Base-by-base conservation (phyloP, 1,140 invertebrate species). In the Neodiprion lecontei region DNA sequence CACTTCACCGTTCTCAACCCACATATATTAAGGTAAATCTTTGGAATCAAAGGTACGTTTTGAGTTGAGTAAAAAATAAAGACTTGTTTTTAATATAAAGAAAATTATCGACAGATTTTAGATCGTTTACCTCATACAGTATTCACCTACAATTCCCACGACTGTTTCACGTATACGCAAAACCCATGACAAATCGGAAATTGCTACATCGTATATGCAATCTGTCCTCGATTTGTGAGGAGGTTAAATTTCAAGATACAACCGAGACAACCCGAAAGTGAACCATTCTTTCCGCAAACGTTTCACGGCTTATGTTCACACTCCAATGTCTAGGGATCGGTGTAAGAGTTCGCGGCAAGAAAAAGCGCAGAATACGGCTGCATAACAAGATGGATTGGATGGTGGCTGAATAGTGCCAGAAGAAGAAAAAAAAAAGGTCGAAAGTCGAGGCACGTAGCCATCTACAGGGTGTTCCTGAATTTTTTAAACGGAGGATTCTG, bases 331-430 rank as follows among this genome's bases (percentile, higher is more conserved):
- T 61, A 7, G 40, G 67, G 17, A 69, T 69, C 14, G 40, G 17
- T 68, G 67, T 68, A 68, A 68, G n/a, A 69, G 9, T 69, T 69
- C 40, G 67, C 67, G 67, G 40, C 17, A 69, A 69, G 40, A 69
- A 69, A 69, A 69, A 23, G 17, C 67, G 67, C 40, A 69, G 67
- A 21, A 69, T 69, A 69, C 67, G 40, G 17, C 67, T 47, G 40
- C 40, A 47, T 47, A 47, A 69, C 67, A 69, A 69, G 67, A 69
- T 69, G 67, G 67, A 69, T 69, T 21, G 67, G 23, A 5, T 11
- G 21, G 67, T 61, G 23, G 23, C 67, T 69, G 21, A 23, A 69
- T 61, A 21, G 67, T 17, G 21, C 67, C 12, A 14, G 67, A 69
- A 69, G 12, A 11, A 40, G 5, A 69, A 69, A 14, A 69, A 69